phyloP scores from a whole-genome alignment of 2,797 vertebrate species.

The Pipistrellus pipistrellus region DNA sequence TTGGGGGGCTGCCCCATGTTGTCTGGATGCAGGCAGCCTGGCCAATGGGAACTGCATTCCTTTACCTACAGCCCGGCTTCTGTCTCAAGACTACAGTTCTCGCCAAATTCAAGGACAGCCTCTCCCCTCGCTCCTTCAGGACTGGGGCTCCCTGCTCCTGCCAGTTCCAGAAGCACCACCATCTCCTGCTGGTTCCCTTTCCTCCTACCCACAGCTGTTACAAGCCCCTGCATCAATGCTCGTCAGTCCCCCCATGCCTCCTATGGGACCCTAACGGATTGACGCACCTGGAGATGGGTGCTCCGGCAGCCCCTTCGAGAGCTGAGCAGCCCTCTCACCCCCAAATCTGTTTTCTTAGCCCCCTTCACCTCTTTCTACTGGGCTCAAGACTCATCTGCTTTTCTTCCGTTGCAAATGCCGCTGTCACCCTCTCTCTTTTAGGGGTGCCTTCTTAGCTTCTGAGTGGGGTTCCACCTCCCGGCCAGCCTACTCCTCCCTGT shows the following conservation, averaged over 20 bases:
- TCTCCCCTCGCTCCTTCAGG: background rate
- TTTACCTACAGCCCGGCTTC: background rate
- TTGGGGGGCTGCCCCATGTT: background rate
- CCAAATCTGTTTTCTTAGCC: background rate
- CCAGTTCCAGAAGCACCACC: background rate
- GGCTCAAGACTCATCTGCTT: background rate
- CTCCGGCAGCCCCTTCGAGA: background rate
- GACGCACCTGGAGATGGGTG: background rate
- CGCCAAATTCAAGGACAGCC: background rate
- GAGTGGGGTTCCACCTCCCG: background rate
- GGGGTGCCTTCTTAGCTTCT: background rate
- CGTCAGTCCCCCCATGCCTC: background rate
- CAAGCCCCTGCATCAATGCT: background rate
- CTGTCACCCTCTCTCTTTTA: background rate
- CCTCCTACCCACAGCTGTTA: background rate
- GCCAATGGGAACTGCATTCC: fast-evolving
- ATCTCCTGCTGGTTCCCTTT: background rate
- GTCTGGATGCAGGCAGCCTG: background rate
- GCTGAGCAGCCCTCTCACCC: background rate
- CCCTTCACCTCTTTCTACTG: background rate
- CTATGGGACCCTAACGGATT: background rate
- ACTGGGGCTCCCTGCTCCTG: background rate
- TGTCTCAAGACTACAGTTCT: background rate
- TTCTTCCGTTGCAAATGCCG: background rate
- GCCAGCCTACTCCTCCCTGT: background rate